These are phyloP conservation scores for Karalla daura DNA, from an alignment of 2,797 vertebrate species.

Conservation along the genomic window DNA sequence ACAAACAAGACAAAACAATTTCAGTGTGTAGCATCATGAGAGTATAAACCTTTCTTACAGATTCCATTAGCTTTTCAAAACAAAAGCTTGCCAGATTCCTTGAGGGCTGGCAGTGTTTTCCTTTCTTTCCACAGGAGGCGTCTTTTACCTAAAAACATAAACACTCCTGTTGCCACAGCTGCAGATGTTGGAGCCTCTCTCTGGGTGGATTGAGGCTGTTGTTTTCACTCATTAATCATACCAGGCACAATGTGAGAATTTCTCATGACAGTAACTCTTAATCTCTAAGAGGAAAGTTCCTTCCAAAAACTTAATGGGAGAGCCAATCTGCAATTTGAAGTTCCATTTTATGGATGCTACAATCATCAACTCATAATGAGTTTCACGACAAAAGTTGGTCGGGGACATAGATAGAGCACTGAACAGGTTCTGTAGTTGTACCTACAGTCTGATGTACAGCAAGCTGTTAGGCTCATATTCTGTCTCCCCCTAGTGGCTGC, in stretches of 20 bases:
- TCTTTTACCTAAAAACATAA: constrained; percentile 52
- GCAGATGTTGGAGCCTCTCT: constrained; percentile 37
- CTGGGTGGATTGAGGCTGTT: constrained; percentile 40
- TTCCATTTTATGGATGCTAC: neutral
- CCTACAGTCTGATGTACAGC: neutral
- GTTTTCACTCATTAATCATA: constrained; percentile 42
- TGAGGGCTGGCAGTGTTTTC: constrained; percentile 22
- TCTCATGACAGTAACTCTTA: constrained; percentile 9
- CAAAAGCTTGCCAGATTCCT: constrained; percentile 27
- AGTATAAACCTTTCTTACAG: constrained; percentile 1
- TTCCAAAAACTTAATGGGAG: neutral
- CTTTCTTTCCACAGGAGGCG: constrained; percentile 37
- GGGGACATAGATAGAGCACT: neutral
- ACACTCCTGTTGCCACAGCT: constrained; percentile 59
- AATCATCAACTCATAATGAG: neutral
- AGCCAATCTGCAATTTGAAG: neutral
- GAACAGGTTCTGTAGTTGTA: neutral
- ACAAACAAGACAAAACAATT: neutral
- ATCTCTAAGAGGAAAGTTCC: neutral
- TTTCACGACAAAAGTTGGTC: neutral
- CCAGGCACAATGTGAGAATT: constrained; percentile 15
- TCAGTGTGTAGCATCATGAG: neutral
- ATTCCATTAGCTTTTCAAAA: constrained; percentile 27
- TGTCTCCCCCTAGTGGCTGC: constrained; percentile 67
- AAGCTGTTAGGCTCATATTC: neutral